These are phyloP conservation scores for Nemoura dubitans DNA, from an alignment of 2,888 invertebrate genomes.

Conservation along the genomic window DNA sequence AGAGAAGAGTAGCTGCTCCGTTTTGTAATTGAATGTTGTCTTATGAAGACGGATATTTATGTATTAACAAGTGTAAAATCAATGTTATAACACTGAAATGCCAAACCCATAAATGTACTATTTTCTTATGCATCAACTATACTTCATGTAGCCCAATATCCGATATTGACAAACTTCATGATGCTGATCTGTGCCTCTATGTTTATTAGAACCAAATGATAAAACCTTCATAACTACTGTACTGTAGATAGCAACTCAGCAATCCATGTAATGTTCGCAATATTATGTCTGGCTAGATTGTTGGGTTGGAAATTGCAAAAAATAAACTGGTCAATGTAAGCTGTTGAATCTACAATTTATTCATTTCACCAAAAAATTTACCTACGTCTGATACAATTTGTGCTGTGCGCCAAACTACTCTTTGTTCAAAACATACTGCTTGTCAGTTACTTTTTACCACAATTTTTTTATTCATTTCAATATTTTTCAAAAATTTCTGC, in stretches of 20 bases:
- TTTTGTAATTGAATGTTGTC: conserved; percentile 44
- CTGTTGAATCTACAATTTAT: not conserved
- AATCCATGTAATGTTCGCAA: not conserved
- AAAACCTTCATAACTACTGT: not conserved
- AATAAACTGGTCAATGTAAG: not conserved
- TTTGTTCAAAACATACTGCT: not conserved
- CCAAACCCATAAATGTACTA: conserved; percentile 7
- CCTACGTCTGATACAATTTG: not conserved
- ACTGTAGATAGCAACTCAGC: not conserved
- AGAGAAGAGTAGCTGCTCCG: conserved; percentile 86
- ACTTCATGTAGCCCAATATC: not conserved
- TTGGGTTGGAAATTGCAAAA: not conserved
- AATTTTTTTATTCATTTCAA: too few relatives aligned
- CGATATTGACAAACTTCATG: not conserved
- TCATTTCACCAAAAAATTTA: not conserved
- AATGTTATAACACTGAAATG: conserved; percentile 4
- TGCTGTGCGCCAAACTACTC: too few relatives aligned
- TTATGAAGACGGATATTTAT: not conserved
- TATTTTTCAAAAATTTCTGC: too few relatives aligned
- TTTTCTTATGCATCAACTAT: not conserved
- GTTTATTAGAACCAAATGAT: not conserved
- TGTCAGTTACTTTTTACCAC: too few relatives aligned
- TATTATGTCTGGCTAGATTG: not conserved
- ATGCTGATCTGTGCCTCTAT: conserved; percentile 1
- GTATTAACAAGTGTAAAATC: not conserved